These are phyloP conservation scores for Neuroscelio doddi DNA, from an alignment of 2,888 invertebrate species.

Conservation along the genomic window DNA sequence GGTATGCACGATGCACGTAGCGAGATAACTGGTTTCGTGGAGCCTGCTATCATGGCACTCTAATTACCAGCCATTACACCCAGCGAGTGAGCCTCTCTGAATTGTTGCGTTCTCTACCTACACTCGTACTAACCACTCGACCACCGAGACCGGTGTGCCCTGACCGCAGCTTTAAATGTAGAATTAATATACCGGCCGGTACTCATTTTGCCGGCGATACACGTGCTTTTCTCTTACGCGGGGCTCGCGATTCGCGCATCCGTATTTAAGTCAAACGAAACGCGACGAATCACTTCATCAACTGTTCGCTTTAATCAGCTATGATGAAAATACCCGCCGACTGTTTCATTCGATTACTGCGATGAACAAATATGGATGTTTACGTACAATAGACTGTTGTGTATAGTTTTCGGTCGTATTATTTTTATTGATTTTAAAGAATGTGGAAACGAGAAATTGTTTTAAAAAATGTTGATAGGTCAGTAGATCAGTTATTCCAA, in stretches of 20 bases:
- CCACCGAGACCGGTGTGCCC: constrained; percentile 63
- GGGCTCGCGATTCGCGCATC: constrained; percentile 18
- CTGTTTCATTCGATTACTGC: too few relatives aligned
- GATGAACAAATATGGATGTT: too few relatives aligned
- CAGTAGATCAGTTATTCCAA: too few relatives aligned
- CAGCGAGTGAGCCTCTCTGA: constrained; percentile 64
- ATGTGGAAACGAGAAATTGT: too few relatives aligned
- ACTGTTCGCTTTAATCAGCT: neutral
- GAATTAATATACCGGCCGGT: constrained; percentile 66
- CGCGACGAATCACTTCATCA: neutral
- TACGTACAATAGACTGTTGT: too few relatives aligned
- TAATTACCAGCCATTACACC: constrained; percentile 70
- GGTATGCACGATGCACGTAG: constrained; percentile 68
- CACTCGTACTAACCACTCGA: constrained; percentile 58
- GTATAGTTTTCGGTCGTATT: too few relatives aligned
- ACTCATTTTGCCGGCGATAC: constrained; percentile 60
- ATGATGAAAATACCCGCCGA: neutral
- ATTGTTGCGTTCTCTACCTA: constrained; percentile 66
- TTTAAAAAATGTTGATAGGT: too few relatives aligned
- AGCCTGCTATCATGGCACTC: constrained; percentile 69
- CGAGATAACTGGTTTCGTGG: constrained; percentile 69
- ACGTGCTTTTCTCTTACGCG: constrained; percentile 55
- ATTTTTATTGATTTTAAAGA: too few relatives aligned
- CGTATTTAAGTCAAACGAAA: too few relatives aligned
- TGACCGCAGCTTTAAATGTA: constrained; percentile 67